Percentiles rank a stretch among this genome's conserved stretches.
phyloP scores from a whole-genome alignment of 2,113 vertebrate species.

The Anolis sagrei region DNA sequence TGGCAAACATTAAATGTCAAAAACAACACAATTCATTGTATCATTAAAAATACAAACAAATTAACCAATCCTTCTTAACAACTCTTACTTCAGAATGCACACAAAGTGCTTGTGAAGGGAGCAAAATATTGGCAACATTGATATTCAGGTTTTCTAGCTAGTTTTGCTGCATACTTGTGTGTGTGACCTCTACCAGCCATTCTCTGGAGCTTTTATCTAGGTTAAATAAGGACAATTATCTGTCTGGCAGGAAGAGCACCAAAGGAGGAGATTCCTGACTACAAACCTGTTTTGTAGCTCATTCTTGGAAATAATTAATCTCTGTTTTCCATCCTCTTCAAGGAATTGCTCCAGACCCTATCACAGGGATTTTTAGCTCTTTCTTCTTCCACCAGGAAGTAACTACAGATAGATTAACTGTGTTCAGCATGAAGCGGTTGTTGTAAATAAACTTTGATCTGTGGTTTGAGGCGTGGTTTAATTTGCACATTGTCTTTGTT shows the following conservation, averaged over 20 bases:
- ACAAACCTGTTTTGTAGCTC: constrained; percentile 23
- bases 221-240: constrained; percentile 24
- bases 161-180: constrained; percentile 21
- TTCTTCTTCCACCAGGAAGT: background rate
- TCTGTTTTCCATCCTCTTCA: constrained; percentile 20
- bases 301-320: constrained; percentile 22
- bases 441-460: background rate
- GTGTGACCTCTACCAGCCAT: background rate
- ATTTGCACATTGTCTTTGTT: background rate
- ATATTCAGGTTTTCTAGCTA: constrained; percentile 12
- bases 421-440: too few relatives aligned
- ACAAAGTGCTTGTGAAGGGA: background rate
- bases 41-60: background rate
- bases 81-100: too few relatives aligned
- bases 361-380: constrained; percentile 10
- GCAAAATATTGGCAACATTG: constrained; percentile 1
- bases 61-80: background rate
- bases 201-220: constrained; percentile 10
- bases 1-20: too few relatives aligned
- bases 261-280: constrained; percentile 35
- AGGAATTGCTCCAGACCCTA: background rate
- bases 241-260: constrained; percentile 18
- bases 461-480: constrained; percentile 6
- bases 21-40: too few relatives aligned
- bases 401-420: constrained; percentile 17